Conservation (phyloP, 2,113 vertebrate species). For the Vidua macroura region DNA sequence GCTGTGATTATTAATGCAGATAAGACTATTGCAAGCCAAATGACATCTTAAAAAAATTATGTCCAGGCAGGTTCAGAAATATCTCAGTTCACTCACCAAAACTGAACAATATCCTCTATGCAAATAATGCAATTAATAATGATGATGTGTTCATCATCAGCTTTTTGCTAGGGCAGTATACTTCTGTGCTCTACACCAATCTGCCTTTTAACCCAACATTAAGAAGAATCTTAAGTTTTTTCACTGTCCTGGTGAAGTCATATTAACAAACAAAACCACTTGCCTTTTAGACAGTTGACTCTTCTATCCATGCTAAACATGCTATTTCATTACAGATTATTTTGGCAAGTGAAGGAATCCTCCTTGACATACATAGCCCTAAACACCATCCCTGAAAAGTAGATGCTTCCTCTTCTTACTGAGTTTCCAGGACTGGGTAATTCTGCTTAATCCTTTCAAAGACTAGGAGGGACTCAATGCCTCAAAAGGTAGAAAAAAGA, state of each 20-base stretch:
- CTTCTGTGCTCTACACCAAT: background rate
- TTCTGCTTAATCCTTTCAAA: background rate
- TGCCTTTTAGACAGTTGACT: background rate
- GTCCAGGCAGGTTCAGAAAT: background rate
- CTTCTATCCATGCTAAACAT: background rate
- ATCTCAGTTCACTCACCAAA: background rate
- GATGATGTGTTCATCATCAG: background rate
- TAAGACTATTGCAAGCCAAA: background rate
- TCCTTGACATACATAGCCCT: background rate
- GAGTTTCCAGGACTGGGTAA: background rate
- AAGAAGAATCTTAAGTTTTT: background rate
- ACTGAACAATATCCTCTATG: background rate
- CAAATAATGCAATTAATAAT: background rate
- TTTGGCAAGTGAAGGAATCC: background rate
- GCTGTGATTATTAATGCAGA: background rate
- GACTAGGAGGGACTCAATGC: background rate
- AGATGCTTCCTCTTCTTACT: background rate
- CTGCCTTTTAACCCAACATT: background rate
- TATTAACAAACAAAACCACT: background rate
- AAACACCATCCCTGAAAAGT: background rate
- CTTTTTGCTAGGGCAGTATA: background rate
- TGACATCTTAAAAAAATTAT: background rate
- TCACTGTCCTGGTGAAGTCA: background rate
- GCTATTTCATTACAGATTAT: background rate
- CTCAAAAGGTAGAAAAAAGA: background rate